Base-by-base conservation (phyloP, 2,113 vertebrate species). In the Aspidoscelis tigris region DNA sequence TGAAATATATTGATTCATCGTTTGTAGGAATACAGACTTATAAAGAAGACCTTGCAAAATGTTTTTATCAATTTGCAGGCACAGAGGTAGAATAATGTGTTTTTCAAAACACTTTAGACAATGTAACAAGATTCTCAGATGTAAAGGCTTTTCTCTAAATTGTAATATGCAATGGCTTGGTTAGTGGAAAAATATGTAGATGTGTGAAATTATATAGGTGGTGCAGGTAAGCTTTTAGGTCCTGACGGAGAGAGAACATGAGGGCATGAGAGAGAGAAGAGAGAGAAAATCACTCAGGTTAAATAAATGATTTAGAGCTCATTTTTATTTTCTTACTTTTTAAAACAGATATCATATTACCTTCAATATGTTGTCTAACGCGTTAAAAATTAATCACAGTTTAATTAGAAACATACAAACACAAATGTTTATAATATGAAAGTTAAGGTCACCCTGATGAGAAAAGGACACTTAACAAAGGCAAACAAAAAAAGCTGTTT, bases 371-470 rank as follows among this genome's bases (percentile, higher is more conserved):
- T 73, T 83, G 76, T 82, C 50, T 75, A 93, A 91, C 90, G 91
- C 83, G 88, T 85, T 86, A 87, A 82, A 90, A 89, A 91, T 93
- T 92, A 78, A 92, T 44, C 88, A 58, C 22, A 1, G 76, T 91
- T 88, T 83, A 90, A 90, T 73, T 93, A 91, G 93, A 78, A 3
- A 21, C 3, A 61, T 5, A 53, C 47, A 89, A 86, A 85, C 86
- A 69, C 89, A 90, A 85, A 84, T 89, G 90, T 90, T 93, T 86
- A 92, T 77, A 92, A 86, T 64, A 88, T 93, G 93, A 95, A 94
- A 92, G 91, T 73, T 94, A 95, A 96, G 95, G 94, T 96, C 94
- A 96, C 93, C 93, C 94, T 94, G 92, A 95, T 89, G 93, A 92
- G 90, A 93, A 92, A 92, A 94, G 89, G 88, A 92, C 91, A 90